Conservation (phyloP, 1,140 invertebrate species). For the Sarcophaga bullata region DNA sequence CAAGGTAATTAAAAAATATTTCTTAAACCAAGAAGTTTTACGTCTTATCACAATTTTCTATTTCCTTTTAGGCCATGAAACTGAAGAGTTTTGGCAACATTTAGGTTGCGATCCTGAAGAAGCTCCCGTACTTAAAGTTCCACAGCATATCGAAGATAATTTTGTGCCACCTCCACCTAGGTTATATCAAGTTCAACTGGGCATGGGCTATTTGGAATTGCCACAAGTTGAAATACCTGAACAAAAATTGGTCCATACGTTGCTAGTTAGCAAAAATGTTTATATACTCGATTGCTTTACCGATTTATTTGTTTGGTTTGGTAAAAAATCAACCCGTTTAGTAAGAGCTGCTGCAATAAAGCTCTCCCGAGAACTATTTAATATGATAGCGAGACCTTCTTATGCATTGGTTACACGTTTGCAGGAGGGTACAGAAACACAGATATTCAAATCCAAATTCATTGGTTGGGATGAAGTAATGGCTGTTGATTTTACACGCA, state of each 20-base stretch:
- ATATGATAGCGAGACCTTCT: slow-evolving; percentile 88
- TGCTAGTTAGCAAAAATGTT: slow-evolving; percentile 93
- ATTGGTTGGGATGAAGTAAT: slow-evolving; percentile 98
- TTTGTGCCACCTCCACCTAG: slow-evolving; percentile 81
- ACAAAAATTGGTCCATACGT: slow-evolving; percentile 76
- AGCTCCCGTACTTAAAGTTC: slow-evolving; percentile 51
- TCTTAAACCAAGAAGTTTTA: not conserved
- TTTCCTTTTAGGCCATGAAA: slow-evolving; percentile 71
- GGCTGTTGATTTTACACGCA: slow-evolving; percentile 98
- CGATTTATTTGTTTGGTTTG: slow-evolving; percentile 99
- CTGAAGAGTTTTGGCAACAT: slow-evolving; percentile 83
- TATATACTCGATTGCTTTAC: slow-evolving; percentile 96
- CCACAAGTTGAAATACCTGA: slow-evolving; percentile 92
- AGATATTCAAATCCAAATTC: slow-evolving; percentile 98
- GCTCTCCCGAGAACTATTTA: slow-evolving; percentile 93
- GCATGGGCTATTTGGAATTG: slow-evolving; percentile 98
- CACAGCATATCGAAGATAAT: slow-evolving; percentile 82
- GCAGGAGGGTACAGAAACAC: slow-evolving; percentile 85
- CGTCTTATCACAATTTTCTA: not conserved
- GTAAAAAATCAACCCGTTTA: slow-evolving; percentile 95
- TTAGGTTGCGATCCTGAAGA: slow-evolving; percentile 70
- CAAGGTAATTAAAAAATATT: slow-evolving; percentile 69
- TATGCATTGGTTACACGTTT: slow-evolving; percentile 91
- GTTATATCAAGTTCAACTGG: slow-evolving; percentile 94
- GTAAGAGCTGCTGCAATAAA: slow-evolving; percentile 97